Evolutionary conservation across 2,797 vertebrate species (phyloP).

Genomic region (Manis pentadactyla): DNA sequence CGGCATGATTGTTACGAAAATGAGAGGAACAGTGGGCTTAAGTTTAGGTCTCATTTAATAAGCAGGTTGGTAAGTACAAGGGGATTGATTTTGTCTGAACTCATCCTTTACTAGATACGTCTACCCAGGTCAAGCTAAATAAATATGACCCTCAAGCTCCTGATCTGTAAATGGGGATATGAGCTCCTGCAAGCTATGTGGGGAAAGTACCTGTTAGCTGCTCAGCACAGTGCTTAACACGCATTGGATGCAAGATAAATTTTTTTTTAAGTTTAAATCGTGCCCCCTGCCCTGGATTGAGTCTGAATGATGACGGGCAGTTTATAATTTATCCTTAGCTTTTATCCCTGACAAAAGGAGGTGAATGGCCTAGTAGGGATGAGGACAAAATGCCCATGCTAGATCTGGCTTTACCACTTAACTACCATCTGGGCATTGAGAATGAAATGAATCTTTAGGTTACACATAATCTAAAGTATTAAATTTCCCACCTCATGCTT

Average conservation of each 20-base stretch:
- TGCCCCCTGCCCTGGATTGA: not conserved
- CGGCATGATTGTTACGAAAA: not conserved
- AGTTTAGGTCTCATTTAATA: not conserved
- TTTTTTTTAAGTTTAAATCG: not conserved
- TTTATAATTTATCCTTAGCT: not conserved
- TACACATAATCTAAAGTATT: not conserved
- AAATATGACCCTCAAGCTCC: not conserved
- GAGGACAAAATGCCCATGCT: not conserved
- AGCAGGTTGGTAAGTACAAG: not conserved
- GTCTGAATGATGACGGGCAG: not conserved
- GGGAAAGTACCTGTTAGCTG: not conserved
- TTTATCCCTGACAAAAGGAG: not conserved
- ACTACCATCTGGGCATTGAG: not conserved
- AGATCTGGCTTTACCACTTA: not conserved
- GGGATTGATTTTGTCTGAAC: not conserved
- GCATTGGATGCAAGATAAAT: not conserved
- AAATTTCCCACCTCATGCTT: conserved; percentile 56
- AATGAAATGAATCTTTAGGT: conserved; percentile 25
- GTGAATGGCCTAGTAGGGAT: not conserved
- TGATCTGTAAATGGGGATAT: not conserved
- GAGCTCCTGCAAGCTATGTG: not conserved
- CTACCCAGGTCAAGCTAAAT: not conserved
- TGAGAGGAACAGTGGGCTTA: not conserved
- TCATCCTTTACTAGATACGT: not conserved
- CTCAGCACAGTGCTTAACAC: not conserved